Base-by-base conservation (phyloP, 2,797 vertebrate species). In the Enteromius argenteus region DNA sequence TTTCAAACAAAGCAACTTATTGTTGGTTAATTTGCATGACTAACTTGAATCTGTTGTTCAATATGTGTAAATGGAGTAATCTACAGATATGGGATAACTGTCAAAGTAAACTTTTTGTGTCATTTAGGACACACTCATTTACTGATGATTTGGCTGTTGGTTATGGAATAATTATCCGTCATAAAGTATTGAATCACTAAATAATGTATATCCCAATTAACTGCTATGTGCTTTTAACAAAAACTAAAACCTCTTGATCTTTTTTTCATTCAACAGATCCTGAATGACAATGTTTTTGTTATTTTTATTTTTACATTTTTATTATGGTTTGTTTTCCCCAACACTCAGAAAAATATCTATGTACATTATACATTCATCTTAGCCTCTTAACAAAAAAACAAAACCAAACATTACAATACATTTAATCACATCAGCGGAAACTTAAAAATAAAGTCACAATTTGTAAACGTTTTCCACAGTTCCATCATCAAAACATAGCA, bases 301-400 rank as follows among this genome's bases (percentile, higher is more conserved):
- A 37, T n/a, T 37, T 68, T 80, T 35, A 15, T 2, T 67, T 69
- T 46, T 0, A 46, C 1, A 49, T 88, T 78, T 95, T 94, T 94
- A 95, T 95, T 94, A 79, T 88, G 81, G 81, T 72, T 62, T 89
- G 79, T 84, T 85, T 87, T 79, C 90, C 84, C 79, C 87, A 58
- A 84, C 86, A 88, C 85, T 88, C 88, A 89, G 81, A 82, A 78
- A 84, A 83, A 87, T 87, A 91, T 90, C 90, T 95, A 93, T 95
- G 68, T 95, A 95, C 94, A 96, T 94, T 94, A 94, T 93, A 94
- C 92, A 95, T 95, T 95, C 92, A 92, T 77, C 89, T 92, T 91
- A 83, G 91, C 86, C 64, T 87, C 90, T 90, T 92, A 87, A 90
- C 82, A 90, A 91, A 92, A 91, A 91, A 90, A 88, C 94, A 5